Conservation (phyloP, 2,797 vertebrate species). For the Argentina silus region DNA sequence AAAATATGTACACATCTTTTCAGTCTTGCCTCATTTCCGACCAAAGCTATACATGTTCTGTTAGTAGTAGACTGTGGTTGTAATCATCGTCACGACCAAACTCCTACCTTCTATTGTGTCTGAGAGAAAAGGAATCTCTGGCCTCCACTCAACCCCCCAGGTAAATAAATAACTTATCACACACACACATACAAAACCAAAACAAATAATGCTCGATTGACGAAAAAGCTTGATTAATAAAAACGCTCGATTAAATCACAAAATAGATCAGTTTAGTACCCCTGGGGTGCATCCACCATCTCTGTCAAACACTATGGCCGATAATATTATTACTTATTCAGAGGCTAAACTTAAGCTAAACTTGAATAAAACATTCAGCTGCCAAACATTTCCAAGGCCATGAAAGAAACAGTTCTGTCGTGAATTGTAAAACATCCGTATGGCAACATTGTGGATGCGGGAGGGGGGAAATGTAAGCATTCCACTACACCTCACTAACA, state of each 20-base stretch:
- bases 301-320: conserved; percentile 17
- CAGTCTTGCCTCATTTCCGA: conserved; percentile 36
- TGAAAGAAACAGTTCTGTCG: conserved; percentile 15
- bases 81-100: conserved; percentile 27
- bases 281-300: conserved; percentile 48
- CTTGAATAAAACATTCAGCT: conserved; percentile 40
- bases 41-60: conserved; percentile 38
- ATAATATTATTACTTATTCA: conserved; percentile 19
- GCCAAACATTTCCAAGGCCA: conserved; percentile 45
- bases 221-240: conserved; percentile 17
- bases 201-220: conserved; percentile 24
- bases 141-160: conserved; percentile 30
- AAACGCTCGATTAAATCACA: conserved; percentile 26
- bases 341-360: neutral
- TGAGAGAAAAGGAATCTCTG: neutral
- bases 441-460: neutral
- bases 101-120: conserved; percentile 1
- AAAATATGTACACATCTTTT: conserved; percentile 62
- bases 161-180: conserved; percentile 61
- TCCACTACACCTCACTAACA: neutral
- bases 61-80: conserved; percentile 26
- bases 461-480: neutral
- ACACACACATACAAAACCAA: conserved; percentile 35
- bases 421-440: neutral
- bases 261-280: conserved; percentile 42